Conservation (phyloP, 1,140 invertebrate genomes). For the Notospermus geniculatus region DNA sequence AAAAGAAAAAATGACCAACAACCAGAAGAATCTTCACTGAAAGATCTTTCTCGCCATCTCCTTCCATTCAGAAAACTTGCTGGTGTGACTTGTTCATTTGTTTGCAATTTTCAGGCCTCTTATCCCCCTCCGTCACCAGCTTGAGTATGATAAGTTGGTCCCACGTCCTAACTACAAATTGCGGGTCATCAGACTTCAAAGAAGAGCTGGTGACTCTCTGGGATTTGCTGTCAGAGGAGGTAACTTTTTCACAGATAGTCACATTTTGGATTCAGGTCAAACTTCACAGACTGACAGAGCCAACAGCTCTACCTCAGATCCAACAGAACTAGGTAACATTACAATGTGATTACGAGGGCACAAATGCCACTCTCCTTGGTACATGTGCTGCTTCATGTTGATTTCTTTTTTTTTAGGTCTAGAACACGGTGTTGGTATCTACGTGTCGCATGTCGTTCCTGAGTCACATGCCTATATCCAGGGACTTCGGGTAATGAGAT, state of each 20-base stretch:
- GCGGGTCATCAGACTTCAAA: constrained; percentile 37
- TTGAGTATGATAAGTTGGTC: constrained; percentile 41
- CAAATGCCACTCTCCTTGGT: background rate
- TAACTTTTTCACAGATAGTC: constrained; percentile 28
- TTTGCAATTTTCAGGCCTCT: constrained; percentile 36
- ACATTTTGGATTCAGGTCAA: constrained; percentile 1
- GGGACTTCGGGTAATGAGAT: constrained; percentile 83
- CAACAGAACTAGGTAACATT: too few relatives aligned
- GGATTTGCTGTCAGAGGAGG: constrained; percentile 84
- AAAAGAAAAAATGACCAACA: background rate
- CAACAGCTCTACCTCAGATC: too few relatives aligned
- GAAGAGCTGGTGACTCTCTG: constrained; percentile 61
- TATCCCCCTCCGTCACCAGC: constrained; percentile 43
- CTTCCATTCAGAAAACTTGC: background rate
- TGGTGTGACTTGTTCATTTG: background rate
- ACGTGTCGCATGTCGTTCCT: constrained; percentile 82
- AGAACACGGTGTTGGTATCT: constrained; percentile 90
- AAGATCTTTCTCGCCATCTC: background rate
- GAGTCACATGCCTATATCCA: constrained; percentile 80
- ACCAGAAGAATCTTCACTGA: background rate
- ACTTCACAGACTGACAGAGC: too few relatives aligned
- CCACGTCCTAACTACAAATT: constrained; percentile 35
- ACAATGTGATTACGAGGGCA: too few relatives aligned
- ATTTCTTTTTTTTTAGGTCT: constrained; percentile 59
- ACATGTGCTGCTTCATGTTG: constrained; percentile 22